Conservation (phyloP, 2,113 vertebrate species). For the Tenebrosternarchus preto region DNA sequence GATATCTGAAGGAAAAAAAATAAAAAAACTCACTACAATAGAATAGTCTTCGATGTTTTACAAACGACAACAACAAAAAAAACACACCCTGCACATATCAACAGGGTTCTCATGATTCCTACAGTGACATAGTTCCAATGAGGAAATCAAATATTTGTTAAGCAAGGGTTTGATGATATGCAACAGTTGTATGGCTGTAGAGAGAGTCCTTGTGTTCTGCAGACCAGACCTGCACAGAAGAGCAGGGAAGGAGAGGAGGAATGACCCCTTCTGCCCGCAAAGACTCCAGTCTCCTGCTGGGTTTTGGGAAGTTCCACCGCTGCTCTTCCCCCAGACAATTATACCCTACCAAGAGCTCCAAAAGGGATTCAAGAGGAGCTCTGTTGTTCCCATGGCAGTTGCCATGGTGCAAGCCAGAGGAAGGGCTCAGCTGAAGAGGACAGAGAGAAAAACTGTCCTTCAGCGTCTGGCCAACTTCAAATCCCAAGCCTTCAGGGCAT, state of each 20-base stretch:
- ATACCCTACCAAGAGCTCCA: constrained; percentile 15
- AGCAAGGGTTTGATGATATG: neutral
- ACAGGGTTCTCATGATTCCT: constrained; percentile 4
- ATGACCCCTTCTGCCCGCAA: neutral
- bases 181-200: neutral
- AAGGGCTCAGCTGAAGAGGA: neutral
- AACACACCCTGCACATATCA: neutral
- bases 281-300: constrained; percentile 1
- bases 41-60: constrained; percentile 32
- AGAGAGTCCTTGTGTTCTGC: neutral
- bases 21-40: constrained; percentile 5
- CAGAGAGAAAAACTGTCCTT: constrained; percentile 25
- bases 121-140: constrained; percentile 3
- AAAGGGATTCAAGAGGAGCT: neutral
- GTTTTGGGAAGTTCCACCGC: neutral
- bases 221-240: neutral
- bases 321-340: constrained; percentile 29
- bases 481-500: constrained; percentile 27
- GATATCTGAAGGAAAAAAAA: constrained; percentile 47
- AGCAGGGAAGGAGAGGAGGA: neutral
- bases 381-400: constrained; percentile 16
- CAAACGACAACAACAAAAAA: neutral
- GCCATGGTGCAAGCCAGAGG: constrained; percentile 23
- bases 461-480: constrained; percentile 25
- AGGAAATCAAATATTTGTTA: constrained; percentile 36